phyloP scores from a whole-genome alignment of 2,113 vertebrate species.

The Tricholaema leucomelas region DNA sequence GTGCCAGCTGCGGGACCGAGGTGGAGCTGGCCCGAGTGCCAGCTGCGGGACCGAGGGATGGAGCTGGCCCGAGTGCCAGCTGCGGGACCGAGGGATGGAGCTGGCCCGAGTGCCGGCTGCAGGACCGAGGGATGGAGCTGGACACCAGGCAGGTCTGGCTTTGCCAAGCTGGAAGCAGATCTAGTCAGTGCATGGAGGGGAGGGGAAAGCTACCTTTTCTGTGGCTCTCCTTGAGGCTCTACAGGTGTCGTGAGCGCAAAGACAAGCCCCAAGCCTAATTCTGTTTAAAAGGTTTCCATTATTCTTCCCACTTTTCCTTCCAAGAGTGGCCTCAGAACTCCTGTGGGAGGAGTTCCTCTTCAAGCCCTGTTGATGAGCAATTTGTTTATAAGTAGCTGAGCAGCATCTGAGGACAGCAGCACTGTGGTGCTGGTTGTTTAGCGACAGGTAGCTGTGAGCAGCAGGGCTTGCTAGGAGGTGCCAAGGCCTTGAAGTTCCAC shows the following conservation, averaged over 20 bases:
- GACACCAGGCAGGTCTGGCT: not conserved
- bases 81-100: not conserved
- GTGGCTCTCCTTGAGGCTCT: not conserved
- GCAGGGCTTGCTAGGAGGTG: not conserved
- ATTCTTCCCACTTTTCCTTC: not conserved
- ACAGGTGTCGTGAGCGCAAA: fast-evolving
- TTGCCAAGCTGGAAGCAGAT: not conserved
- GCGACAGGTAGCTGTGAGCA: not conserved
- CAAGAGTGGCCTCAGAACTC: not conserved
- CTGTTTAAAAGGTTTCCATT: not conserved
- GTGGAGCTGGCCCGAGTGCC: too few relatives aligned
- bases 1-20: not conserved
- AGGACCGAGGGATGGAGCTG: not conserved
- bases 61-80: not conserved
- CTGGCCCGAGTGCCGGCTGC: not conserved
- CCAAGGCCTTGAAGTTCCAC: not conserved
- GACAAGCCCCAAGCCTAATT: not conserved
- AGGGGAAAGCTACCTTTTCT: not conserved
- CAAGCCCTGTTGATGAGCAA: not conserved
- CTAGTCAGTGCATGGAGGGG: fast-evolving
- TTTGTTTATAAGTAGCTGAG: not conserved
- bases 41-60: not conserved
- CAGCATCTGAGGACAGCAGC: not conserved
- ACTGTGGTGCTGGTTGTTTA: not conserved
- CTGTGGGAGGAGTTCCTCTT: not conserved